Conservation (phyloP, 2,888 invertebrate genomes). For the Sphinx pinastri region DNA sequence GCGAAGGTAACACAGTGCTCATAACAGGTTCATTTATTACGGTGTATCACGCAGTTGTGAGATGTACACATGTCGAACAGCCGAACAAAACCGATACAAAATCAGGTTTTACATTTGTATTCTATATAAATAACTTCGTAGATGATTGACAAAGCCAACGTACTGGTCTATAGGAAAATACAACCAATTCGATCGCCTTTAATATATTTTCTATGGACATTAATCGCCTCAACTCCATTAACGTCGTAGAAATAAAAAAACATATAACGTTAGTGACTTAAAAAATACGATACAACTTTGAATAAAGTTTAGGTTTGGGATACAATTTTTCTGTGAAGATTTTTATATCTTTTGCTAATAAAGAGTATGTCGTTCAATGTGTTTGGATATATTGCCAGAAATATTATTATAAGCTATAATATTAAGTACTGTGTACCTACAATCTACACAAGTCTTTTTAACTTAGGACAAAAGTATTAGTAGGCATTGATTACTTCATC, state of each 20-base stretch:
- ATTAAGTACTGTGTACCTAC: background rate
- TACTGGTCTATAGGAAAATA: background rate
- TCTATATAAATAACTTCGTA: background rate
- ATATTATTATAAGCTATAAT: too few relatives aligned
- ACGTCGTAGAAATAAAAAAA: conserved; percentile 8
- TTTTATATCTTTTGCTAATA: too few relatives aligned
- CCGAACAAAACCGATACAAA: conserved; percentile 22
- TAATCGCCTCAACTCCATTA: background rate
- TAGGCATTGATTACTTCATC: background rate
- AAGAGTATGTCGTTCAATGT: too few relatives aligned
- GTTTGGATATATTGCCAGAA: too few relatives aligned
- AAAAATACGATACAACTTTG: background rate
- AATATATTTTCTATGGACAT: background rate
- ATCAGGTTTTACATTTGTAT: conserved; percentile 33
- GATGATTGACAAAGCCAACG: background rate
- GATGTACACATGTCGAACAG: conserved; percentile 1
- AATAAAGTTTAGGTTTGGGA: too few relatives aligned
- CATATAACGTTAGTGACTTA: background rate
- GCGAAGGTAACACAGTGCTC: conserved; percentile 63
- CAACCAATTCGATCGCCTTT: background rate
- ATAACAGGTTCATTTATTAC: conserved; percentile 15
- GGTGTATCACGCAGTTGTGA: conserved; percentile 35
- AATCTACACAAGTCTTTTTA: background rate
- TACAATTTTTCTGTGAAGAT: too few relatives aligned
- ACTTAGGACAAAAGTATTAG: background rate